A percentile compares a stretch with the other conserved stretches of the same genome.
phyloP scores from a whole-genome alignment of 2,888 invertebrate species.

The Apoda limacodes region DNA sequence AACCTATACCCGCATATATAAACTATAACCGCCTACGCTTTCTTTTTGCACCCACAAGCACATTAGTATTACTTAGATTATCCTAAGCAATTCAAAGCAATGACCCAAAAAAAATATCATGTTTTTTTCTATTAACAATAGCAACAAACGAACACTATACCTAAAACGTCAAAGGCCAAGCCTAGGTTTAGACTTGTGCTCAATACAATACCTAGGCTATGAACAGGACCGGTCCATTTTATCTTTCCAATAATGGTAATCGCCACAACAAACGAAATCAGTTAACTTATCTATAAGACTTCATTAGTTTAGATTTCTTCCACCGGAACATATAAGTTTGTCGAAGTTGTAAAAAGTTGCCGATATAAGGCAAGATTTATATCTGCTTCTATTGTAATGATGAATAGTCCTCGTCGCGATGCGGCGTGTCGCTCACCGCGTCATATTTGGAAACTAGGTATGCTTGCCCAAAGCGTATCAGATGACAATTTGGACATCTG shows the following conservation, averaged over 20 bases:
- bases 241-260: no score
- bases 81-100: not conserved
- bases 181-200: constrained; percentile 37
- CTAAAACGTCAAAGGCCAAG: constrained; percentile 35
- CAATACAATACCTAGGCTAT: constrained; percentile 41
- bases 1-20: no score
- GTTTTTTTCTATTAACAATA: constrained; percentile 43
- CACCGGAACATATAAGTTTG: no score
- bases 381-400: not conserved
- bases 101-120: not conserved
- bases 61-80: no score
- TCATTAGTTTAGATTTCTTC: no score
- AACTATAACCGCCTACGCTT: no score
- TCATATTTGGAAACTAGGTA: constrained; percentile 42
- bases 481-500: constrained; percentile 54
- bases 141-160: constrained; percentile 38
- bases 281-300: no score
- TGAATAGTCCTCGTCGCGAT: constrained; percentile 25
- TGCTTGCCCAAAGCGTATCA: constrained; percentile 36
- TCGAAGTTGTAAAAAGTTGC: no score
- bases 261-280: no score
- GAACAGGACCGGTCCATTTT: no score
- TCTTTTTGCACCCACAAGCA: no score
- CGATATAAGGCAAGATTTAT: no score
- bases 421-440: constrained; percentile 43